Evolutionary conservation across 2,797 vertebrate species (phyloP), one percentile per base, ranked within the genome.

Genomic region (Rhinichthys osculus): DNA sequence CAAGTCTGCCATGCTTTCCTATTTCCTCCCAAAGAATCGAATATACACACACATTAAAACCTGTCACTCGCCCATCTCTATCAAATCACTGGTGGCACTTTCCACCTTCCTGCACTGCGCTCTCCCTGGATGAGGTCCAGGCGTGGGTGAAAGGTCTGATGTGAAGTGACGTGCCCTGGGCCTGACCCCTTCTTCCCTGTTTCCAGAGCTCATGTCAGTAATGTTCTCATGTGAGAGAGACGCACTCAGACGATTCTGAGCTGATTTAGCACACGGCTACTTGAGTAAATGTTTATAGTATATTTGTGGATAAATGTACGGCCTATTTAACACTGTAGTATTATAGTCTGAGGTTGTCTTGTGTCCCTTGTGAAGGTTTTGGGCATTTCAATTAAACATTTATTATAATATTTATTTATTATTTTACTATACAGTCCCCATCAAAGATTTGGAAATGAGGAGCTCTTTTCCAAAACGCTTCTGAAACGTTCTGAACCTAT

Each of bases 151-250:
- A 84, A 74, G 72, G 69, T 87, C 78, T 13, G 91, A 93, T 88
- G 13, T 71, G 90, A 91, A 82, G 82, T 92, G 92, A 93, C 91
- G 92, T 91, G 92, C 87, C 91, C 92, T 19, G 72, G 27, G 84
- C 47, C 78, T 90, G 92, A 85, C 89, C 90, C 80, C 74, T 2
- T 64, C 4, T 62, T 88, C 91, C 92, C 88, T 89, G 92, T 85
- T 14, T 85, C 66, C 66, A 84, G 82, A 84, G 87, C 82, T 64
- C 82, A 30, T 42, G n/a, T 73, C 90, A n/a, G 19, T 54, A 90
- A 93, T 93, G 83, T 72, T 90, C 62, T 90, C 88, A 89, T 52
- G 40, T 23, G n/a, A 17, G 40, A 42, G 78, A 19, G 40, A 7
- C 23, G 38, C 13, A 52, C 30, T 33, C 33, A n/a, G 3, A 42